phyloP scores from a whole-genome alignment of 2,113 vertebrate species.

The Aythya baeri region DNA sequence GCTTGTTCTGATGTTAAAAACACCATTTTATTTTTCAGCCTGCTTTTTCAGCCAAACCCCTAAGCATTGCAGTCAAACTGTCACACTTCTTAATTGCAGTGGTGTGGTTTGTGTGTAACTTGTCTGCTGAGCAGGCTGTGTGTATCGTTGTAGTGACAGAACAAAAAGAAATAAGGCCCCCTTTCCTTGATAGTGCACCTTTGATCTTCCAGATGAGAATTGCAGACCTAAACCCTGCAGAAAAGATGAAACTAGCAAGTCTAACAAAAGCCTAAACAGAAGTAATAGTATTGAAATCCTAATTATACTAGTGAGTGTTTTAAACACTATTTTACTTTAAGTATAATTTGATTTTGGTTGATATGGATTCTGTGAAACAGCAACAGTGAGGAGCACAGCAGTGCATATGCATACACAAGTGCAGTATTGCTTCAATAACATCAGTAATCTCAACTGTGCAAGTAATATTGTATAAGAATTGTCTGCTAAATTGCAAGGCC shows the following conservation, averaged over 20 bases:
- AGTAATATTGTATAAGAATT: neutral
- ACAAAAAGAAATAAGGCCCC: neutral
- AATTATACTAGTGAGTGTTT: neutral
- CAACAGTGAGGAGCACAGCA: neutral
- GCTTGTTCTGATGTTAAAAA: neutral
- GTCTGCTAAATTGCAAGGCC: neutral
- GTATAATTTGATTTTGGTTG: neutral
- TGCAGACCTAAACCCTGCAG: neutral
- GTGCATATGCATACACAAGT: neutral
- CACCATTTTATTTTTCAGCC: neutral
- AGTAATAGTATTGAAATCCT: neutral
- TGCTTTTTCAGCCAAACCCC: neutral
- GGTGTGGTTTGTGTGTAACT: neutral
- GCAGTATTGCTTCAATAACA: neutral
- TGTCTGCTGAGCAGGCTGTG: neutral
- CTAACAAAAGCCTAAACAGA: neutral
- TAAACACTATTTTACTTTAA: neutral
- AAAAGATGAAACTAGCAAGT: neutral
- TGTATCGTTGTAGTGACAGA: neutral
- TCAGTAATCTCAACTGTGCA: neutral
- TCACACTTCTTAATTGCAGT: neutral
- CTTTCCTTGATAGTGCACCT: neutral
- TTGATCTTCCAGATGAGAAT: neutral
- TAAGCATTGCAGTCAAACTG: neutral
- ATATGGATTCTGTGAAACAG: neutral